Evolutionary conservation across 2,113 vertebrate species (phyloP).

Genomic region (Hucho hucho): DNA sequence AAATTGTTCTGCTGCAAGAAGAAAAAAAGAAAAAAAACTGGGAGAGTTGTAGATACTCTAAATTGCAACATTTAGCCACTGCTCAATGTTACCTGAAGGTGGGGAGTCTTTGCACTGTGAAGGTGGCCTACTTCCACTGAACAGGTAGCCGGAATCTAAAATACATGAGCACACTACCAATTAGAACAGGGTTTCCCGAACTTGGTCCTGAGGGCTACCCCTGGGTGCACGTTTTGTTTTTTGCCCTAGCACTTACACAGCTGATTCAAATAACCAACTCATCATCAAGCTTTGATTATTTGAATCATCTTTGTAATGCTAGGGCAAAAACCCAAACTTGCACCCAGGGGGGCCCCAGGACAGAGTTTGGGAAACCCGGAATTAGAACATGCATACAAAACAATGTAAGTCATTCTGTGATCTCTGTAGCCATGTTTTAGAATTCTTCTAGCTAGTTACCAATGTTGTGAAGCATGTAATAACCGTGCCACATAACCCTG

Average conservation of each 20-base stretch:
- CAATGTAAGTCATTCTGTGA: background rate
- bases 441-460: background rate
- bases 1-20: background rate
- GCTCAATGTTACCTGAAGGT: conserved; percentile 76
- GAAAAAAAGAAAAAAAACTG: background rate
- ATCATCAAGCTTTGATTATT: too few relatives aligned
- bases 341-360: too few relatives aligned
- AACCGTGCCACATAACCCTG: too few relatives aligned
- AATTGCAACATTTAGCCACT: background rate
- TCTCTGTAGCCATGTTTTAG: background rate
- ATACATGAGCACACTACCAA: conserved; percentile 18
- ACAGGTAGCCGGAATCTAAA: conserved; percentile 93
- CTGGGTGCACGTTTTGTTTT: too few relatives aligned
- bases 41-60: background rate
- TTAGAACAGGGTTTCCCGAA: background rate
- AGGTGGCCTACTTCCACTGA: conserved; percentile 88
- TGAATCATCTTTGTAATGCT: too few relatives aligned
- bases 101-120: conserved; percentile 82
- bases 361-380: too few relatives aligned
- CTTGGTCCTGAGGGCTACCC: too few relatives aligned
- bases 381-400: background rate
- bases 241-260: too few relatives aligned
- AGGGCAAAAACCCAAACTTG: too few relatives aligned
- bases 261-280: too few relatives aligned
- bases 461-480: too few relatives aligned